A percentile compares a stretch with the other conserved stretches of the same genome.
phyloP scores from a whole-genome alignment of 2,888 invertebrate species.

The Heliothis peltigera region DNA sequence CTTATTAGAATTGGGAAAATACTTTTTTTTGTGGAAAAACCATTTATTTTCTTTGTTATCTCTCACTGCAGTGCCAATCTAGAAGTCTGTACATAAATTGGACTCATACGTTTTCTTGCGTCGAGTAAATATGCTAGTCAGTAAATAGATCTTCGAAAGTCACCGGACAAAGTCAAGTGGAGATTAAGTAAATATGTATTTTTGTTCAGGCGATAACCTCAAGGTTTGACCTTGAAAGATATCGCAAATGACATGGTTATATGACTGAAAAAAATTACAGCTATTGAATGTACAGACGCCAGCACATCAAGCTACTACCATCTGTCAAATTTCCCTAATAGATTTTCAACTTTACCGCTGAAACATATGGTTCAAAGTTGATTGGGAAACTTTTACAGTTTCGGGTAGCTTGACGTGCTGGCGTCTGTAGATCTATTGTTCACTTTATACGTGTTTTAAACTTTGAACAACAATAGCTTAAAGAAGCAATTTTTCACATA shows the following conservation, averaged over 20 bases:
- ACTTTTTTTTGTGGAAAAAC: conserved; percentile 6
- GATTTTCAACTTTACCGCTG: no score
- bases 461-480: no score
- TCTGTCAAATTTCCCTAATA: no score
- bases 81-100: conserved; percentile 37
- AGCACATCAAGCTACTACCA: no score
- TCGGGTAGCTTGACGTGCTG: no score
- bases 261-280: no score
- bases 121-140: conserved; percentile 19
- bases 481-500: no score
- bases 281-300: no score
- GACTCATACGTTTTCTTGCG: conserved; percentile 14
- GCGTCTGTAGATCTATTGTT: no score
- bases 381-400: no score
- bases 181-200: background rate
- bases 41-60: conserved; percentile 22
- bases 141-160: conserved; percentile 15
- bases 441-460: no score
- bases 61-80: conserved; percentile 32
- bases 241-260: background rate
- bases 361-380: no score
- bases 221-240: background rate
- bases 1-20: conserved; percentile 27
- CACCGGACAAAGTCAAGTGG: background rate
- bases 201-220: background rate